Conservation (phyloP, 2,888 invertebrate genomes). For the Oxystoma pomonae region DNA sequence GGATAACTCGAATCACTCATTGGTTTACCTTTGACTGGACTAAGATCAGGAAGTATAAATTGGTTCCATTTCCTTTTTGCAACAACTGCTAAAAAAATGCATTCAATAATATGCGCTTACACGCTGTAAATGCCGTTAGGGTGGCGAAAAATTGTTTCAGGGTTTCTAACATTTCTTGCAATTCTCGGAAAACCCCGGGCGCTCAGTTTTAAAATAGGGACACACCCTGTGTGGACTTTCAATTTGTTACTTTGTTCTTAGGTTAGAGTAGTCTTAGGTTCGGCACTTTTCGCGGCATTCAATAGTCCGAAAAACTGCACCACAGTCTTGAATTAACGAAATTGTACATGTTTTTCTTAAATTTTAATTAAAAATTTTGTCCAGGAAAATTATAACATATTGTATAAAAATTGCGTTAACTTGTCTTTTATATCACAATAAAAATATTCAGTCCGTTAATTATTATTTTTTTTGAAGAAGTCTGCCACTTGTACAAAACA, state of each 20-base stretch:
- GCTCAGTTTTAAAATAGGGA: too few species aligned
- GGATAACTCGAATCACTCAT: too few species aligned
- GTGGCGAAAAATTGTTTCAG: neutral
- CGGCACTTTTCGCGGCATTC: neutral
- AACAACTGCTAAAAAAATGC: too few species aligned
- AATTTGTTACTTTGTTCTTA: slow-evolving; percentile 2
- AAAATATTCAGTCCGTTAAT: neutral
- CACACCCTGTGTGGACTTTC: too few species aligned
- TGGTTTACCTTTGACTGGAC: too few species aligned
- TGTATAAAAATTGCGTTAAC: neutral
- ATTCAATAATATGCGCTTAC: too few species aligned
- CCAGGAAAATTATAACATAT: slow-evolving; percentile 1
- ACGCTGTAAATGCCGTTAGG: too few species aligned
- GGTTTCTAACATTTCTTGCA: neutral
- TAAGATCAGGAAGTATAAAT: too few species aligned
- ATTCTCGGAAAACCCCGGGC: too few species aligned
- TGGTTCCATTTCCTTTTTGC: too few species aligned
- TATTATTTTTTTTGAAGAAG: slow-evolving; percentile 36
- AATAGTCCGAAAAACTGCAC: slow-evolving; percentile 21
- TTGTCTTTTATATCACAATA: slow-evolving; percentile 3
- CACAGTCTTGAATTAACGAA: slow-evolving; percentile 19
- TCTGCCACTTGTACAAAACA: slow-evolving; percentile 42
- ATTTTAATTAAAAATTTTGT: slow-evolving; percentile 17
- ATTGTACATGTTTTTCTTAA: slow-evolving; percentile 18
- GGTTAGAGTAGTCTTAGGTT: neutral